Base-by-base conservation (phyloP, 2,113 vertebrate genomes). In the Panthera tigris region DNA sequence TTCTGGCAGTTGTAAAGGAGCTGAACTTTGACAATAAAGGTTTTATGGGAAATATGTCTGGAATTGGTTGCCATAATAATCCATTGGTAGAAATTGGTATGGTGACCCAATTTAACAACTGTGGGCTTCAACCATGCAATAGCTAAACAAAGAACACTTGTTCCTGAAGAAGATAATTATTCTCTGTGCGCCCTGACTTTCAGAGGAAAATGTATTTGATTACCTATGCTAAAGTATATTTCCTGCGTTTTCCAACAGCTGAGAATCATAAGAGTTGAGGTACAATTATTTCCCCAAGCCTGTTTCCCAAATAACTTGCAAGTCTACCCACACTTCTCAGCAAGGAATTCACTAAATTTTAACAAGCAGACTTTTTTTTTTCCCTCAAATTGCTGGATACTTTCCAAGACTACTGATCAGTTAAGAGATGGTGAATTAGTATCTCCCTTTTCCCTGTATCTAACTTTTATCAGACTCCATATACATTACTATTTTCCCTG, bases 1-100 rank as follows among this genome's bases (percentile, higher is more conserved):
- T 76, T 96, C 84, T 79, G 94, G 94, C 98, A 98, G 97, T 97
- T 98, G 97, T 96, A 97, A 94, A 94, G 57, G 80, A 94, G 73
- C 88, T 92, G 48, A 93, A 83, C 48, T 74, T 94, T 93, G 89
- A 89, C 48, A 88, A 91, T 76, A 81, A 89, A 76, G 36, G 31
- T 83, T 83, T 89, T 95, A 89, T 31, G 61, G 65, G 45, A 78
- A 95, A 96, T 50, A 63, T 88, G 78, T 95, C 50, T 19, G 31
- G 85, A 89, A 93, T 91, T 48, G 1, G 78, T 89, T 86, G 50
- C 25, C 66, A 39, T 78, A 66, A 95, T 88, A 96, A 96, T 94
- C 91, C 93, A 84, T 74, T 93, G 94, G 55, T 66, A 88, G 83
- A 79, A 94, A 89, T 55, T 94, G 80, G 36, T 68, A 57, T 27